Evolutionary conservation across 2,888 invertebrate genomes (phyloP).

Genomic region (Nudaria mundana): DNA sequence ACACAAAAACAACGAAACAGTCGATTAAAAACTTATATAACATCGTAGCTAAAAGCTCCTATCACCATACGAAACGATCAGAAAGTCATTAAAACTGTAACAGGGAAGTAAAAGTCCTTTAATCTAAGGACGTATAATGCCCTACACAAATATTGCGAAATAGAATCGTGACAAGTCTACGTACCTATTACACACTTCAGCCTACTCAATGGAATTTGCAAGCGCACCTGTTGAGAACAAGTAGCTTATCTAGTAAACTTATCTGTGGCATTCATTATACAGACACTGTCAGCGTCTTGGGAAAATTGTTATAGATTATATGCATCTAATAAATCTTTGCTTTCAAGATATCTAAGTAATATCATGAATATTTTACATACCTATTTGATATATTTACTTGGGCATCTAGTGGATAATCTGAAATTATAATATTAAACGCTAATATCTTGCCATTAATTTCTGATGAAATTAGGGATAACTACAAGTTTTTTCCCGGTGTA

Average conservation of each 20-base stretch:
- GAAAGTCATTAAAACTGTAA: constrained; percentile 52
- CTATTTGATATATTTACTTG: too few relatives aligned
- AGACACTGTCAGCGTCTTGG: constrained; percentile 40
- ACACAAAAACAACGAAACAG: constrained; percentile 25
- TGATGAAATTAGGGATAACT: too few relatives aligned
- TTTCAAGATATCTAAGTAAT: too few relatives aligned
- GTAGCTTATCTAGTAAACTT: constrained; percentile 51
- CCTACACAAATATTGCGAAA: constrained; percentile 47
- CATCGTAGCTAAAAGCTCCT: constrained; percentile 34
- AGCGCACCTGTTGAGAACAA: constrained; percentile 52
- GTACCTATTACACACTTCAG: constrained; percentile 19
- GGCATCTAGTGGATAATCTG: too few relatives aligned
- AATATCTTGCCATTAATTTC: too few relatives aligned
- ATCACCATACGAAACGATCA: constrained; percentile 51
- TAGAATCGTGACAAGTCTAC: constrained; percentile 34
- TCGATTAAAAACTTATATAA: constrained; percentile 28
- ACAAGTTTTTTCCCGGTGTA: too few relatives aligned
- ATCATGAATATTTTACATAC: too few relatives aligned
- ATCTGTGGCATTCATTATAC: constrained; percentile 44
- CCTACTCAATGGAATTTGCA: constrained; percentile 45
- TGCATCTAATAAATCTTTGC: constrained; percentile 9
- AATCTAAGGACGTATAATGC: constrained; percentile 50
- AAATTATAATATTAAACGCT: too few relatives aligned
- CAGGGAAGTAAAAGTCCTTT: constrained; percentile 67
- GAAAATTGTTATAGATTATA: constrained; percentile 45